A percentile compares a stretch with the other conserved stretches of the same genome.
Evolutionary conservation across 2,797 vertebrate species (phyloP).

Genomic region (Alectoris magna): DNA sequence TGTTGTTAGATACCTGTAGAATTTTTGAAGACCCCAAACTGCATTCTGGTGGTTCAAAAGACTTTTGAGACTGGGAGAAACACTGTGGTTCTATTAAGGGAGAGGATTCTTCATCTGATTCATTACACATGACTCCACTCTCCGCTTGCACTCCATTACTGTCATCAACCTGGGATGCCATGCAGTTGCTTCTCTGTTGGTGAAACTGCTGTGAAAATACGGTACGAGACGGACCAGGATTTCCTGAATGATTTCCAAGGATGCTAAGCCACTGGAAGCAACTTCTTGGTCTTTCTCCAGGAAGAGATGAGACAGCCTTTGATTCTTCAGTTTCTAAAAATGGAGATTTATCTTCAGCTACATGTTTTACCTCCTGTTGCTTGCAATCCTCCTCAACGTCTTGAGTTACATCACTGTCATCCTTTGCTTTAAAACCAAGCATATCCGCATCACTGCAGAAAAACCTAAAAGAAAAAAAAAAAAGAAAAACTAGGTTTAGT

Average conservation of each 20-base stretch:
- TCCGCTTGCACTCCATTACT: neutral
- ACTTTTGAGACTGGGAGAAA: conserved; percentile 70
- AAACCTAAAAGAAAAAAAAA: conserved; percentile 79
- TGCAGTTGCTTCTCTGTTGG: conserved; percentile 57
- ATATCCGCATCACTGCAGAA: conserved; percentile 79
- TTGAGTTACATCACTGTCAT: neutral
- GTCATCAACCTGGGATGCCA: neutral
- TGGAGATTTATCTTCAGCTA: neutral
- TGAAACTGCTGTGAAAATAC: conserved; percentile 80
- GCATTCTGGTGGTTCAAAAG: conserved; percentile 74
- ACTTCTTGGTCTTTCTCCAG: conserved; percentile 47
- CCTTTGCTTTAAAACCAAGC: neutral
- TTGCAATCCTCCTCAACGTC: neutral
- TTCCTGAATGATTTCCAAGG: conserved; percentile 48
- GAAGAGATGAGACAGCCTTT: neutral
- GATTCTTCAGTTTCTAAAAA: conserved; percentile 12
- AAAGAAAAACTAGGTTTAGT: neutral
- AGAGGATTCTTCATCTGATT: neutral
- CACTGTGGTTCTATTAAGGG: neutral
- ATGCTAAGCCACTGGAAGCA: conserved; percentile 83
- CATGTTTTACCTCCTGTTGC: neutral
- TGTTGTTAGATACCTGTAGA: conserved; percentile 13
- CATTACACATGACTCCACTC: neutral
- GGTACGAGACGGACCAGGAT: conserved; percentile 20
- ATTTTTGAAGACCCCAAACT: conserved; percentile 27